Base-by-base conservation (phyloP, 2,797 vertebrate species). In the Rhadinocentrus ornatus region DNA sequence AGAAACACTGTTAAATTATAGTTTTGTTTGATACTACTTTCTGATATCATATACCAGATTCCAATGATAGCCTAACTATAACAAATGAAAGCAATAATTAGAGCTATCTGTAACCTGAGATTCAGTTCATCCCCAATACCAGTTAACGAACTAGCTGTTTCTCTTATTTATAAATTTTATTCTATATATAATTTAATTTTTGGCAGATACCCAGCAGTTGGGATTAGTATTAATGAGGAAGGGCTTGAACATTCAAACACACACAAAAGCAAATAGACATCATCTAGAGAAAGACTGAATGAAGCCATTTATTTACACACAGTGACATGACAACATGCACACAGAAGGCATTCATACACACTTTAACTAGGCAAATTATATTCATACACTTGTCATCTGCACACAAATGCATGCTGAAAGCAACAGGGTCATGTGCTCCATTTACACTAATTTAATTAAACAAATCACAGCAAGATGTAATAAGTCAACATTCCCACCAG, bases 381-480 rank as follows among this genome's bases (percentile, higher is more conserved):
- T 27, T 73, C 22, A 54, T 29, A 67, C 61, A 48, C 13, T 24
- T n/a, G 0, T 0, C 56, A 64, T 67, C 18, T 48, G 26, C 37
- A 61, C n/a, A 65, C 24, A 75, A 18, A 59, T 39, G 55, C 34
- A 64, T 6, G 57, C 54, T 62, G 32, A 62, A 56, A 54, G 57
- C 26, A 55, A 54, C 62, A 12, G 34, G n/a, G 69, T 89, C 89
- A 91, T 86, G 86, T 83, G 88, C 58, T 84, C 54, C 70, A 69
- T 59, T 87, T 78, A 83, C 56, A 78, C 66, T 75, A 62, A 80
- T 70, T 84, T 59, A 82, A 88, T 89, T 89, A 87, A n/a, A 77
- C 56, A 71, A 50, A 68, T 50, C 61, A 55, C 65, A 56, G 58
- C 39, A 6, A 58, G 63, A 75, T 24, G 67, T 69, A 31, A 64